Base-by-base conservation (phyloP, 2,797 vertebrate genomes). In the Aselliscus stoliczkanus region DNA sequence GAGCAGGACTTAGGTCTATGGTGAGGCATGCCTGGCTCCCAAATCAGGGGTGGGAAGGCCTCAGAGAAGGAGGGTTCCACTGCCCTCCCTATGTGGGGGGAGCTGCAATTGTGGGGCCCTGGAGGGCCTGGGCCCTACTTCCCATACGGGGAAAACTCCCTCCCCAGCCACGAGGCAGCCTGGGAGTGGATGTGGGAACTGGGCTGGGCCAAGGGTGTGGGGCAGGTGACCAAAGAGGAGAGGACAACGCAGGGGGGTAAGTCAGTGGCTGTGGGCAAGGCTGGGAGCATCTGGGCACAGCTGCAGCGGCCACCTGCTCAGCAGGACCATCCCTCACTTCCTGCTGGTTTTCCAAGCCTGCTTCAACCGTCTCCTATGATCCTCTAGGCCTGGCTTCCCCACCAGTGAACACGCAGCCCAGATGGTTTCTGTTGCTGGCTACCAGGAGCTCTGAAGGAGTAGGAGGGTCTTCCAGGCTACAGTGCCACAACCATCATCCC, bases 401-500 rank as follows among this genome's bases (percentile, higher is more conserved):
- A 60, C 82, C 29, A 1, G n/a, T 1, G 9, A 20, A 9, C 60
- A 67, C 56, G 27, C 2, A 54, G 5, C 56, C 50, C 31, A 0
- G 5, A 1, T 14, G 27, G 72, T 54, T 62, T 90, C 85, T 47
- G 50, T 2, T 31, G 39, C 80, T 70, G 21, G 31, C 65, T n/a
- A 3, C 50, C 72, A 52, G 58, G 64, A 83, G 5, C 44, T 58
- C 76, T 2, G 31, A 37, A 62, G 58, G 77, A 34, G 20, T 27
- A 3, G 6, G 15, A 72, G 0, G 20, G n/a, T 17, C 60, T 67
- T 42, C 58, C 62, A 27, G 72, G 47, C 23, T 34, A 8, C 2
- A 1, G 21, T 0, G 15, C 25, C 34, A 11, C 80, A 17, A 12
- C 27, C 4, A 0, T 31, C 44, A 12, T 9, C 17, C 3, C 15